Percentiles rank a stretch among this genome's conserved stretches.
Conservation (phyloP, 2,113 vertebrate species). For the Grallaria varia region DNA sequence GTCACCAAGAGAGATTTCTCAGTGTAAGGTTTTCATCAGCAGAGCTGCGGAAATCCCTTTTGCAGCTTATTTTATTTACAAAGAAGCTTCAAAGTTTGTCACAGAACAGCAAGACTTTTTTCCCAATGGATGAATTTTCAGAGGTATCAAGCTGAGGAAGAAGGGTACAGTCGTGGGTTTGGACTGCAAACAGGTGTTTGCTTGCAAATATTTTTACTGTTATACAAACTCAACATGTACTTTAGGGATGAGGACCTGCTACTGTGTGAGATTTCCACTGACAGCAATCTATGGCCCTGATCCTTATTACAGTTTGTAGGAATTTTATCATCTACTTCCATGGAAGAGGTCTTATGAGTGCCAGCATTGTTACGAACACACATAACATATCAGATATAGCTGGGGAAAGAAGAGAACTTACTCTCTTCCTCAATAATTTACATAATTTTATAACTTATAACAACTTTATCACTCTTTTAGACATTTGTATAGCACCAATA, state of each 20-base stretch:
- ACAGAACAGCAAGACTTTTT: neutral
- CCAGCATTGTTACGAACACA: neutral
- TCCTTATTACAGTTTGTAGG: neutral
- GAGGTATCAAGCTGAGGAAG: neutral
- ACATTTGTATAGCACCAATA: constrained; percentile 17
- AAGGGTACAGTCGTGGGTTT: neutral
- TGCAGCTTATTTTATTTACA: neutral
- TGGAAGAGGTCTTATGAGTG: neutral
- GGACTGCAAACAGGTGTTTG: neutral
- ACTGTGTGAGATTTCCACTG: neutral
- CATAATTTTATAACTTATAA: neutral
- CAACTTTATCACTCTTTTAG: neutral
- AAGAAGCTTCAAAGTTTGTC: neutral
- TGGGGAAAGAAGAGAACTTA: neutral
- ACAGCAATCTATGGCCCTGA: neutral
- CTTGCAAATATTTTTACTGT: neutral
- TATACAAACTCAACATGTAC: neutral
- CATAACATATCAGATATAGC: neutral
- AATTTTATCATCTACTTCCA: neutral
- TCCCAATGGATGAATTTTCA: neutral
- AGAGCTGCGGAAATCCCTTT: neutral
- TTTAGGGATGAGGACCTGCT: neutral
- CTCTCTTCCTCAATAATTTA: neutral
- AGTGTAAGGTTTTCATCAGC: neutral
- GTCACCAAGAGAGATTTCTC: neutral